These are phyloP conservation scores for Nyctibius grandis DNA, from an alignment of 2,797 vertebrate genomes.

Conservation along the genomic window DNA sequence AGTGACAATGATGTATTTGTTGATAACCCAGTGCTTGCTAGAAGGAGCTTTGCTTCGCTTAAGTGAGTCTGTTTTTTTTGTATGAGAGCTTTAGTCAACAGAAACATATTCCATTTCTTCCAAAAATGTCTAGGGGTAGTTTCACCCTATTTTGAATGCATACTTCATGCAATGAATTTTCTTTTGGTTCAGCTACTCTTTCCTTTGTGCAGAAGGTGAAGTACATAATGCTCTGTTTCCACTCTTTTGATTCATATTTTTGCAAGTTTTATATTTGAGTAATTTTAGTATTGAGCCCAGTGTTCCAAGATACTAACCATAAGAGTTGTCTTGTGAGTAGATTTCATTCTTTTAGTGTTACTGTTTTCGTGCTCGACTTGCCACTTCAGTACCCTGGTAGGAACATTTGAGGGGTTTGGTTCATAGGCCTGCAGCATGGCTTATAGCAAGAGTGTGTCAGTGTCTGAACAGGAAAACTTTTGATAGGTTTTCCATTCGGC, in stretches of 20 bases:
- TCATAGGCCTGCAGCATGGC: background rate
- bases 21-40: slow-evolving; percentile 34
- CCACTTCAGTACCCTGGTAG: background rate
- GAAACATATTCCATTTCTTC: background rate
- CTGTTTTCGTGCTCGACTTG: background rate
- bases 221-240: background rate
- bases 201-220: background rate
- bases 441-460: background rate
- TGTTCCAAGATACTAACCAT: background rate
- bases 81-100: background rate
- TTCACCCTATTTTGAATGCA: background rate
- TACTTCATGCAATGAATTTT: background rate
- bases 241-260: background rate
- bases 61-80: background rate
- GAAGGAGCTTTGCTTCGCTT: background rate
- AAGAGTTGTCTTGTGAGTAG: background rate
- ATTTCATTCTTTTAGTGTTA: background rate
- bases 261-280: background rate
- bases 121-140: background rate
- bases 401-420: background rate
- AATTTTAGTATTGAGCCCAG: background rate
- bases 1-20: slow-evolving; percentile 53
- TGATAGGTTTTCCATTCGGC: background rate
- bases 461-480: background rate
- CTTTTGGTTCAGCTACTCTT: background rate